phyloP scores from a whole-genome alignment of 1,140 invertebrate genomes.

The Stegodyphus dumicola region DNA sequence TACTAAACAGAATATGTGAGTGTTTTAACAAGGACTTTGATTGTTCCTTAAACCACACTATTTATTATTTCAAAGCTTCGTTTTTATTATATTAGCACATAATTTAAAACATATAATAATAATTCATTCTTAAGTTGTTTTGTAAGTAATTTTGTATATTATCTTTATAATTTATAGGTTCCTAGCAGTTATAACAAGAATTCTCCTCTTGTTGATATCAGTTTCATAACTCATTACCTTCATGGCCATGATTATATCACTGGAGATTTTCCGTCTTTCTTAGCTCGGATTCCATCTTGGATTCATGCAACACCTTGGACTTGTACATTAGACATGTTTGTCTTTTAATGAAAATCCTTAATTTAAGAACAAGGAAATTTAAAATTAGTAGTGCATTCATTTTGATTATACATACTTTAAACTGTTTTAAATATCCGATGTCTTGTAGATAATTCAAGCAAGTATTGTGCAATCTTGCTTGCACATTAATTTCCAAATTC shows the following conservation, averaged over 20 bases:
- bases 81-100: no score
- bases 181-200: background rate
- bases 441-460: background rate
- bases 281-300: slow-evolving; percentile 44
- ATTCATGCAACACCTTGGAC: slow-evolving; percentile 46
- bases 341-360: slow-evolving; percentile 20
- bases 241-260: slow-evolving; percentile 54
- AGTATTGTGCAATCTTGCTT: background rate
- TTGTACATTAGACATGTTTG: slow-evolving; percentile 48
- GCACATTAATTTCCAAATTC: no score
- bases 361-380: background rate
- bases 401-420: background rate
- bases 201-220: slow-evolving; percentile 40
- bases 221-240: slow-evolving; percentile 47
- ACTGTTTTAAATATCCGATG: background rate
- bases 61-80: no score
- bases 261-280: slow-evolving; percentile 44
- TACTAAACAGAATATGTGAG: no score
- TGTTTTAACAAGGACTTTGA: no score
- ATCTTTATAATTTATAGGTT: slow-evolving; percentile 7
- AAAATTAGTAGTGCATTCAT: background rate
- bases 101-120: no score
- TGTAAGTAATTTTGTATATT: background rate
- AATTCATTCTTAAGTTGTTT: no score
- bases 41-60: no score